Evolutionary conservation across 2,888 invertebrate genomes (phyloP).

Genomic region (Halictus ligatus): DNA sequence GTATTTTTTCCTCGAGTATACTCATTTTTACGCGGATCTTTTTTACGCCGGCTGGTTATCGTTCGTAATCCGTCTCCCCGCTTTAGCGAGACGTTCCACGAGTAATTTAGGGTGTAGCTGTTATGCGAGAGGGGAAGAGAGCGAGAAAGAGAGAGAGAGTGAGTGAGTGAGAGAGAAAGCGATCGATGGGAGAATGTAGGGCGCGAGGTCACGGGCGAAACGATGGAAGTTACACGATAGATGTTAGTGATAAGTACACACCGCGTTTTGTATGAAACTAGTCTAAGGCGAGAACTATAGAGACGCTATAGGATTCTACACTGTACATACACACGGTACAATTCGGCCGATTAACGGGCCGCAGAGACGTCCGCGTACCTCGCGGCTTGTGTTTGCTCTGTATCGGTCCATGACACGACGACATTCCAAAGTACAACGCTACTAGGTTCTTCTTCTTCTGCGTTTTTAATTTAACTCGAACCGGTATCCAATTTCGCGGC

Average conservation of each 20-base stretch:
- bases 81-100: constrained; percentile 11
- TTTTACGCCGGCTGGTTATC: constrained; percentile 31
- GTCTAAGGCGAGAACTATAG: constrained; percentile 70
- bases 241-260: constrained; percentile 58
- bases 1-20: constrained; percentile 32
- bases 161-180: neutral
- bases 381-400: constrained; percentile 35
- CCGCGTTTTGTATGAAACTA: constrained; percentile 76
- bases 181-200: neutral
- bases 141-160: neutral
- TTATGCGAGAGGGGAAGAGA: neutral
- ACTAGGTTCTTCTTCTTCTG: constrained; percentile 25
- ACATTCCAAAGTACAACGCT: constrained; percentile 62
- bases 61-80: constrained; percentile 11
- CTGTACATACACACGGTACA: constrained; percentile 55
- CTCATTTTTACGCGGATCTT: constrained; percentile 43
- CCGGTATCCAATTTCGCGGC: constrained; percentile 26
- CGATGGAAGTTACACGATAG: constrained; percentile 43
- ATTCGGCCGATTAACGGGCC: constrained; percentile 56
- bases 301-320: constrained; percentile 52
- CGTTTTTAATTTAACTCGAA: constrained; percentile 23
- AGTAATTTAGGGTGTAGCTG: constrained; percentile 11
- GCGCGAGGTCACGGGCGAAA: constrained; percentile 9
- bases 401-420: constrained; percentile 38
- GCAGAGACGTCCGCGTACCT: constrained; percentile 32